Percentiles rank a stretch among this genome's conserved stretches.
Conservation (phyloP, 2,888 invertebrate genomes). For the Stenodera caucasica region DNA sequence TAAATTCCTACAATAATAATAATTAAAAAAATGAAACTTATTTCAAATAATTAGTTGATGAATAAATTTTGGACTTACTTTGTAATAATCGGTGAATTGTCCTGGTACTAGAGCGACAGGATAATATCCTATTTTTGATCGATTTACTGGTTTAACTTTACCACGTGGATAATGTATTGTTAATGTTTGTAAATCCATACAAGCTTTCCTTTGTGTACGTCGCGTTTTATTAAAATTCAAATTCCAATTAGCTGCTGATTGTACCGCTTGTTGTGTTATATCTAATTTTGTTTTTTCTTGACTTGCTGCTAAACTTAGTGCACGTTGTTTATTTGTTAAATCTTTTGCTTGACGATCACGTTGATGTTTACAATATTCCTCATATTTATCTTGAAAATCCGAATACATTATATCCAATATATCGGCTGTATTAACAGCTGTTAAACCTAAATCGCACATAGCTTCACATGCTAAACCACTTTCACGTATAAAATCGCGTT, state of each 20-base stretch:
- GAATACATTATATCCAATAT: slow-evolving; percentile 93
- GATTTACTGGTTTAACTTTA: slow-evolving; percentile 52
- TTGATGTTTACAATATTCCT: slow-evolving; percentile 80
- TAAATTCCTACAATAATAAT: slow-evolving; percentile 60
- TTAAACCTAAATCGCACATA: slow-evolving; percentile 91
- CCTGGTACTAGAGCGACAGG: slow-evolving; percentile 94
- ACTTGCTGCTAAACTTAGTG: slow-evolving; percentile 61
- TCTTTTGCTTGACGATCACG: slow-evolving; percentile 71
- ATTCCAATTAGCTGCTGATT: slow-evolving; percentile 89
- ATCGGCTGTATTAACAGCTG: slow-evolving; percentile 89
- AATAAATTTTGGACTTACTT: slow-evolving; percentile 54
- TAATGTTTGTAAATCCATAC: slow-evolving; percentile 90
- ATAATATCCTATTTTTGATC: slow-evolving; percentile 69
- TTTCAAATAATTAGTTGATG: neutral
- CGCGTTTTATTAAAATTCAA: slow-evolving; percentile 72
- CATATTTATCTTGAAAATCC: slow-evolving; percentile 94
- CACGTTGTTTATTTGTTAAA: slow-evolving; percentile 68
- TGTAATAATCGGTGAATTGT: slow-evolving; percentile 90
- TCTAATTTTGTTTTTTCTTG: slow-evolving; percentile 63
- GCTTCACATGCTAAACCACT: slow-evolving; percentile 80
- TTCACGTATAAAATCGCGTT: slow-evolving; percentile 84
- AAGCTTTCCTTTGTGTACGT: slow-evolving; percentile 67
- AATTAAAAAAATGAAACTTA: slow-evolving; percentile 11
- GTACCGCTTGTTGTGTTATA: slow-evolving; percentile 78
- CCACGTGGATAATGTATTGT: slow-evolving; percentile 78